Base-by-base conservation (phyloP, 1,140 invertebrate genomes). In the Kradibia gibbosae region DNA sequence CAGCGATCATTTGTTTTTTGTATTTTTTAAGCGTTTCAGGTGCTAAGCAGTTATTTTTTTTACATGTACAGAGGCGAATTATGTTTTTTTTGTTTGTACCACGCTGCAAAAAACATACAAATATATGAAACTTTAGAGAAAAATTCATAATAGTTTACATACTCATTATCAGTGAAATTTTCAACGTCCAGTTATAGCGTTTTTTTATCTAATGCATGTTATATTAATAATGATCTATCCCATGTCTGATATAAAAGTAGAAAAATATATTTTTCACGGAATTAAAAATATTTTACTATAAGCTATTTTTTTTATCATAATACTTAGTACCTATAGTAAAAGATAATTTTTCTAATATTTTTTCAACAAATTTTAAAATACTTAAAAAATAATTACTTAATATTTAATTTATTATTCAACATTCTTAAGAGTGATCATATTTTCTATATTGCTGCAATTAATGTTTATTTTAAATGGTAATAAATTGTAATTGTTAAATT, bases 1-100 rank as follows among this genome's bases (percentile, higher is more conserved):
- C 77, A 79, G 67, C 77, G 67, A 72, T 50, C 28, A 80, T 80
- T 42, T 53, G 71, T 71, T 80, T 65, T 80, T 73, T 80, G 31
- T 80, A 80, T 50, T 4, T 80, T 74, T 50, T 42, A 80, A 73
- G 53, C 71, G 39, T 80, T 80, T 31, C 70, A 74, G 78, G 78
- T 80, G 78, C 78, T 80, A 50, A 80, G 50, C 50, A 53, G 67
- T 79, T 72, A 53, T 79, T 36, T 42, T 80, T 31, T 62, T 10
- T 73, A 73, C 28, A 34, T 60, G 36, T 78, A 71, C 39, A 79
- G 28, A 80, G 28, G 34, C 36, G 71, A 31, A 73, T 55, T 62
- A 45, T 13, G 42, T 48, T 17, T 57, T 62, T 65, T 50, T 62
- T 42, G 74, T 78, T 67, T 67, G 75, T 78, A 78, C 20, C 73